Evolutionary conservation across 1,140 invertebrate species (phyloP).

Genomic region (Diachasmimorpha longicaudata): DNA sequence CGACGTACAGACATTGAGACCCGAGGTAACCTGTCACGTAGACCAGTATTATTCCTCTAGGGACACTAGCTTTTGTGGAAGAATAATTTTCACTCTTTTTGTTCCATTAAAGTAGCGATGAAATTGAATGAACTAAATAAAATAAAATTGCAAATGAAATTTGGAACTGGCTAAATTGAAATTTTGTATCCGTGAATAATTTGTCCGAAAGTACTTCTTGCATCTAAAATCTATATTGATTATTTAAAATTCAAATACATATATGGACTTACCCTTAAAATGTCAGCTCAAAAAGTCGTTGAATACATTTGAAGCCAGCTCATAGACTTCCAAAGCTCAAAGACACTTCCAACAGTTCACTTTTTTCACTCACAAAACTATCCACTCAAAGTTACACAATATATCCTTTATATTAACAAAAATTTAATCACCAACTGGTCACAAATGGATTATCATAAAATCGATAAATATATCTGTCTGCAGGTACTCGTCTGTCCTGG

Average conservation of each 20-base stretch:
- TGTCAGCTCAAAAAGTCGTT: no score
- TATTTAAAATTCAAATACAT: no score
- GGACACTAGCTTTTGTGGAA: background rate
- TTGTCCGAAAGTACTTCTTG: no score
- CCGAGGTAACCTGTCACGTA: slow-evolving; percentile 51
- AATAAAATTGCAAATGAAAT: background rate
- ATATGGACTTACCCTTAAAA: no score
- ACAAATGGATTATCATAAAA: slow-evolving; percentile 31
- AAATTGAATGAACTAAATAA: background rate
- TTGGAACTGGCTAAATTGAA: background rate
- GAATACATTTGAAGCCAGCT: no score
- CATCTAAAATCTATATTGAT: no score
- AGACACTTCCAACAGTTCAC: no score
- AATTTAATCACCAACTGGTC: background rate
- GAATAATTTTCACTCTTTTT: background rate
- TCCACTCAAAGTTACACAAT: background rate
- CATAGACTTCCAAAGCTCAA: no score
- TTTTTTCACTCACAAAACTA: no score
- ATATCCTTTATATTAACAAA: background rate
- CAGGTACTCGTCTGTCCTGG: slow-evolving; percentile 57
- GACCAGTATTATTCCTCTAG: slow-evolving; percentile 22
- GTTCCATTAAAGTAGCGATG: background rate
- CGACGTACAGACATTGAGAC: slow-evolving; percentile 34
- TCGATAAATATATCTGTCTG: slow-evolving; percentile 58
- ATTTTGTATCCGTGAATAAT: no score